Base-by-base conservation (phyloP, 2,797 vertebrate species). In the Leptoclinus maculatus region DNA sequence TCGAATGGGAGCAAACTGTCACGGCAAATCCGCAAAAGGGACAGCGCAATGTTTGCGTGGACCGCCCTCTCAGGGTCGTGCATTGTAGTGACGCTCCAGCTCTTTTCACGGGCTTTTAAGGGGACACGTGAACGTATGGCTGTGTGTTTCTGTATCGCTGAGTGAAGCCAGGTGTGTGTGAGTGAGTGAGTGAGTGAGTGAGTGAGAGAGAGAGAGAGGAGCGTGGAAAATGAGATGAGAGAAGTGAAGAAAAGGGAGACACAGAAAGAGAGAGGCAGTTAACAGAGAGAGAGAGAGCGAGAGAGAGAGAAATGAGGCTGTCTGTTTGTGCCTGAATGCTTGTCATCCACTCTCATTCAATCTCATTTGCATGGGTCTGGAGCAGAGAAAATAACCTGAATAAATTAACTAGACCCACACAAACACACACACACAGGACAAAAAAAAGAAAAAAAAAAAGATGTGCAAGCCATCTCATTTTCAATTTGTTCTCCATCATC, bases 281-380 rank as follows among this genome's bases (percentile, higher is more conserved):
- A 74, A 41, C 53, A 76, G 70, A 74, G 58, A n/a, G 9, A 63
- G 62, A 7, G 72, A 70, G 54, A 36, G 66, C 74, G 59, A 19
- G 60, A 71, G 62, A 70, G 56, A 29, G 82, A 77, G 84, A 90
- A 83, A 90, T 87, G 88, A 87, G 86, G 82, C 83, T 90, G 90
- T 91, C 83, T 89, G 91, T 89, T 86, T 87, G 87, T 79, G 89
- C 84, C 84, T 93, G 89, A 93, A 91, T 91, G 87, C 91, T 91
- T 92, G 93, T 94, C 93, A 94, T 90, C 88, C 87, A 83, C 87
- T 91, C 74, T 86, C 85, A 92, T 90, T 93, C 90, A 91, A 85
- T 91, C 93, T 92, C 90, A 94, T 95, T 94, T 94, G 93, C 94
- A 94, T 94, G 83, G 92, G 91, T 92, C 91, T 92, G 87, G 90